Evolutionary conservation across 2,888 invertebrate genomes (phyloP).

Genomic region (Cetonia aurata): DNA sequence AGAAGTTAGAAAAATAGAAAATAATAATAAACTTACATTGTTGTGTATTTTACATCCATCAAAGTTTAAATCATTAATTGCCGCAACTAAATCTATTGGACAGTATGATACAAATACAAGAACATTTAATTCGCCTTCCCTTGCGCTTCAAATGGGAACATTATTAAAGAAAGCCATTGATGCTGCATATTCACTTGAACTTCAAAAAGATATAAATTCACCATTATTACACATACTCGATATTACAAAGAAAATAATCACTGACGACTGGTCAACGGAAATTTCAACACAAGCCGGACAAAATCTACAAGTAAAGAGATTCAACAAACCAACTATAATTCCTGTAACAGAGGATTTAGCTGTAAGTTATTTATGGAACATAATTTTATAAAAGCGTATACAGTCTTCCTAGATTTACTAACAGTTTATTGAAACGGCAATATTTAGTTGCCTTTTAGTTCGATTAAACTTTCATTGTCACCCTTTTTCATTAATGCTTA

Average conservation of each 20-base stretch:
- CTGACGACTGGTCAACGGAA: conserved; percentile 32
- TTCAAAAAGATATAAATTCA: conserved; percentile 34
- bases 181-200: conserved; percentile 40
- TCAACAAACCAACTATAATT: conserved; percentile 47
- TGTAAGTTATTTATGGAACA: conserved; percentile 36
- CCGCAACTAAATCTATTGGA: conserved; percentile 15
- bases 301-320: conserved; percentile 47
- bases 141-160: conserved; percentile 44
- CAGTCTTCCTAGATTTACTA: background rate
- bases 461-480: background rate
- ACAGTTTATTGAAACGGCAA: conserved; percentile 2
- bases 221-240: conserved; percentile 10
- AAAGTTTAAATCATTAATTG: conserved; percentile 34
- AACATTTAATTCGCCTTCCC: conserved; percentile 36
- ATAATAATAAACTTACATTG: conserved; percentile 8
- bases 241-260: conserved; percentile 27
- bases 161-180: conserved; percentile 37
- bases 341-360: conserved; percentile 45
- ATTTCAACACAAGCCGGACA: conserved; percentile 44
- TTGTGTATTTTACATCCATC: conserved; percentile 23
- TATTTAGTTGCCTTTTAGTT: conserved; percentile 14
- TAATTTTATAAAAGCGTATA: conserved; percentile 6
- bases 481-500: background rate
- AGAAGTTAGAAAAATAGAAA: conserved; percentile 28
- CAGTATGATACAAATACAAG: conserved; percentile 30